phyloP scores from a whole-genome alignment of 2,888 invertebrate genomes.

The Cancer borealis region DNA sequence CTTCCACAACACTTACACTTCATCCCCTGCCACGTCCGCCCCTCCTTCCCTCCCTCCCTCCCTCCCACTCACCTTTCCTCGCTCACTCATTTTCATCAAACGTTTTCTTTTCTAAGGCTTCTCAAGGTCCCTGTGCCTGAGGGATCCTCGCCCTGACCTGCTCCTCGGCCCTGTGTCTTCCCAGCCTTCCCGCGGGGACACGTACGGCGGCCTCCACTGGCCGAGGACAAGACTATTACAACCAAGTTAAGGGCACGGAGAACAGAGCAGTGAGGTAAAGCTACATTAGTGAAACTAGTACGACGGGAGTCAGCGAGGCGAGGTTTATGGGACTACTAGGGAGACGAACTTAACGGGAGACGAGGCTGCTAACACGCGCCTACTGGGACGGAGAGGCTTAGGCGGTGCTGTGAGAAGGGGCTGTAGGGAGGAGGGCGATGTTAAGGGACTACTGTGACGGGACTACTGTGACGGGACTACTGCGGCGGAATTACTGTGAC shows the following conservation, averaged over 20 bases:
- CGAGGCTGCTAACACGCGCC: not conserved
- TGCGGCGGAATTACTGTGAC: not conserved
- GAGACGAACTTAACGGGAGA: not conserved
- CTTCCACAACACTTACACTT: not conserved
- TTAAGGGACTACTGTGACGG: not conserved
- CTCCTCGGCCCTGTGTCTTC: not conserved
- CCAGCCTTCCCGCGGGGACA: not conserved
- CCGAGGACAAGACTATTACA: not conserved
- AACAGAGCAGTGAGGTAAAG: not conserved
- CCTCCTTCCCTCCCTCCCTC: not conserved
- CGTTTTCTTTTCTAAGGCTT: constrained; percentile 6
- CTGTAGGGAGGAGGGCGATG: not conserved
- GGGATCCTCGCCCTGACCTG: not conserved
- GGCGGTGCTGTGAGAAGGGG: not conserved
- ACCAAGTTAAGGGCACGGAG: not conserved
- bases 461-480: not conserved
- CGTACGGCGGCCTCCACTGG: not conserved
- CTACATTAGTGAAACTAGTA: not conserved
- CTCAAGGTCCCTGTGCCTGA: not conserved
- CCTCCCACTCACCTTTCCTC: not conserved
- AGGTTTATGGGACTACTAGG: not conserved
- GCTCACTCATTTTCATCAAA: not conserved
- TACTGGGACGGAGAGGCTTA: not conserved
- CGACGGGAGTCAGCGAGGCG: not conserved
- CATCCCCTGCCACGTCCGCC: not conserved